Evolutionary conservation across 2,113 vertebrate species (phyloP).

Genomic region (Podiceps cristatus): DNA sequence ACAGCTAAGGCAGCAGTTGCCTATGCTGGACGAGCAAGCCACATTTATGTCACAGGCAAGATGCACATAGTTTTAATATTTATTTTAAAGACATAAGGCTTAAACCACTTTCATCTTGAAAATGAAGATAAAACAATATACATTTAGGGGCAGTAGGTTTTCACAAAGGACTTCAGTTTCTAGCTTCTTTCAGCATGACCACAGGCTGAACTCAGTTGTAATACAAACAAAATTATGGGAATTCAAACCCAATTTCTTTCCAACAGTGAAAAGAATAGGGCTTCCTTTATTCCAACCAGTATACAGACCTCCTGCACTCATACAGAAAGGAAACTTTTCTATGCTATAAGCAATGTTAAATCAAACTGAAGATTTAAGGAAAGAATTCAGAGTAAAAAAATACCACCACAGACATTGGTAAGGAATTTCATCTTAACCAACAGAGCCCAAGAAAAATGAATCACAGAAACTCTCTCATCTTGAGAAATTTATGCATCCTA

Average conservation of each 20-base stretch:
- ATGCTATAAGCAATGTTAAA: not conserved
- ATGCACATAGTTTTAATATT: not conserved
- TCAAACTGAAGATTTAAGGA: not conserved
- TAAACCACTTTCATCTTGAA: not conserved
- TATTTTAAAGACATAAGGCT: not conserved
- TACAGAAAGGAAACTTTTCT: not conserved
- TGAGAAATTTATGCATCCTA: constrained; percentile 41
- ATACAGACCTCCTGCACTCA: not conserved
- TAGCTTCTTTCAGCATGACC: not conserved
- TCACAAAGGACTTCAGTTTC: not conserved
- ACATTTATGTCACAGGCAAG: not conserved
- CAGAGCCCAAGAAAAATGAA: constrained; percentile 29
- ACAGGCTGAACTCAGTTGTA: not conserved
- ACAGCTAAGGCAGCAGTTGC: not conserved
- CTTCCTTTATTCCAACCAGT: not conserved
- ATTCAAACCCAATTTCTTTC: not conserved
- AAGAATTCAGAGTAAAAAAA: not conserved
- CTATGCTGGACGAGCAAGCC: not conserved
- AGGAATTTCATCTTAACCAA: constrained; percentile 18
- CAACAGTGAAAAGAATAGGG: not conserved
- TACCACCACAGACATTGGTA: not conserved
- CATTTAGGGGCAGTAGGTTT: not conserved
- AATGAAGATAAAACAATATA: not conserved
- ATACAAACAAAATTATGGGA: not conserved
- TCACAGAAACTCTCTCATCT: constrained; percentile 30